Evolutionary conservation across 2,888 invertebrate species (phyloP), one percentile per base, ranked within the genome.

Genomic region (Archips crataeganus): DNA sequence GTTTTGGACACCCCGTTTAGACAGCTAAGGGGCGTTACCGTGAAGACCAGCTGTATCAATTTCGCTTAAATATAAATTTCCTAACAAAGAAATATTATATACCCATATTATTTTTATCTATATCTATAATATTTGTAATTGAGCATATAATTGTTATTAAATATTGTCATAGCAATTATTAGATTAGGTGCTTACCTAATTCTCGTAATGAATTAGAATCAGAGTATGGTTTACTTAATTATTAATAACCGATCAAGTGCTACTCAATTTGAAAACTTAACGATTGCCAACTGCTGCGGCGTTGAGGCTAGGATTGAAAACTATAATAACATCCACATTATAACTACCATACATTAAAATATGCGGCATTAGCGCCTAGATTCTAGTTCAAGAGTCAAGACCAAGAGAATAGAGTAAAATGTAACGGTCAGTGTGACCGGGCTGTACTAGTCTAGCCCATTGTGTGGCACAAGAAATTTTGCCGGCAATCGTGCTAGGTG

Each of bases 391-490:
- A 62, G 54, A 68, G 64, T 68, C 72, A 73, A 62, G 54, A 68
- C 45, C 67, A 67, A 62, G 68, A 66, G 73, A 70, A 62, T 71
- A 73, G 71, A 71, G 71, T 66, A 1, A 75, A 80, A 79, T 78
- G 80, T 87, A 87, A 87, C 87, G 86, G 88, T 84, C 77, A 78
- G 75, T 77, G 77, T 79, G 78, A 61, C 78, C 78, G 81, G 81
- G 81, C 65, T 49, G 66, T 57, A 45, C 61, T 66, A 64, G 82
- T 79, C 81, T 81, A 81, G 82, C 15, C 75, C 76, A 15, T 47
- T 36, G 66, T 73, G 77, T 82, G 81, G 78, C 84, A 81, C 79
- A 78, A 82, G 80, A 80, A 80, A 79, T 76, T 76, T 66, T 59
- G 70, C 71, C 45, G 74, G 75, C 76, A 76, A 79, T 79, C 84